These are phyloP conservation scores for Cerastis rubricosa DNA, from an alignment of 2,888 invertebrate species.

Conservation along the genomic window DNA sequence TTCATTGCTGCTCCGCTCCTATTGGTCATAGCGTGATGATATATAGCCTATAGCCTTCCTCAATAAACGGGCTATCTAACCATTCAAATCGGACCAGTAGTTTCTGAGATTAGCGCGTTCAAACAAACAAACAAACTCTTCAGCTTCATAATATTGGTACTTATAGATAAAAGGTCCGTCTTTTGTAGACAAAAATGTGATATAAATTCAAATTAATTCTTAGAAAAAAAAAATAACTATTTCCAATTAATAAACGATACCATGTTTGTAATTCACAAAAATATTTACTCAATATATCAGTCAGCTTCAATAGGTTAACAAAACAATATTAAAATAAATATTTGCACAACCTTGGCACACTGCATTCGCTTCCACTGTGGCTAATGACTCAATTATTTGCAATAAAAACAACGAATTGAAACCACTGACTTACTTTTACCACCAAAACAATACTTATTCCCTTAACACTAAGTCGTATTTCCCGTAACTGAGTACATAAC, in stretches of 20 bases:
- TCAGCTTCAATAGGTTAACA: constrained; percentile 14
- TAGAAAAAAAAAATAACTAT: background rate
- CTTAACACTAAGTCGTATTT: background rate
- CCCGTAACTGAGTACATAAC: background rate
- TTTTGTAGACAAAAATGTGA: background rate
- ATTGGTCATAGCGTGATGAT: no score
- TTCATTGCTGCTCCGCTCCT: no score
- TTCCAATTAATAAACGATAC: constrained; percentile 7
- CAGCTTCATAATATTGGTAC: no score
- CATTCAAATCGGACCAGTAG: no score
- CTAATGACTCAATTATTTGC: constrained; percentile 57
- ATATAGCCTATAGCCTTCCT: no score
- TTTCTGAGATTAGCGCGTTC: no score
- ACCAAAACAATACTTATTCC: constrained; percentile 58
- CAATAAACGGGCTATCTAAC: no score
- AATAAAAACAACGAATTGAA: constrained; percentile 58
- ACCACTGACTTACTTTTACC: constrained; percentile 38
- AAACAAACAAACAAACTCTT: no score
- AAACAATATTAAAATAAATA: constrained; percentile 30
- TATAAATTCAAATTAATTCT: background rate
- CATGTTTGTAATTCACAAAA: background rate
- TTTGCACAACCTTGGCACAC: constrained; percentile 53
- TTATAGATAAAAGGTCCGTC: background rate
- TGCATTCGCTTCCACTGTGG: constrained; percentile 50
- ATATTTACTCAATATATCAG: constrained; percentile 46